These are phyloP conservation scores for Platycnemis pennipes DNA, from an alignment of 2,888 invertebrate genomes.

Conservation along the genomic window DNA sequence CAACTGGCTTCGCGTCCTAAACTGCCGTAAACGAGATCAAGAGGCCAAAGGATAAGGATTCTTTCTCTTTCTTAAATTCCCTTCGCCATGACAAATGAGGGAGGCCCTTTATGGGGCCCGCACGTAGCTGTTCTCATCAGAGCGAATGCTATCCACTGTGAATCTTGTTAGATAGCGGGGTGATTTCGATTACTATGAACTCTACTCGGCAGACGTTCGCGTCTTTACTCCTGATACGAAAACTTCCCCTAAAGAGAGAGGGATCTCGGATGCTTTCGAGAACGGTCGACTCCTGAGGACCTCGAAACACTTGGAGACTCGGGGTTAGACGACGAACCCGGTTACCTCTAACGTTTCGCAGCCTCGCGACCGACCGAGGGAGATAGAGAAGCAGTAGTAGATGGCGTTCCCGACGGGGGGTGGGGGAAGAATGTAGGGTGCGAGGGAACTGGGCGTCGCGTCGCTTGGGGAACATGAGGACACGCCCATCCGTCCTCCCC, in stretches of 20 bases:
- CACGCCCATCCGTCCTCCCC: conserved; percentile 30
- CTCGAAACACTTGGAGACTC: background rate
- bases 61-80: background rate
- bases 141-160: too few relatives aligned
- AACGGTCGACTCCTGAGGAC: background rate
- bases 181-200: too few relatives aligned
- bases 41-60: background rate
- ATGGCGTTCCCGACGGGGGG: conserved; percentile 51
- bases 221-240: background rate
- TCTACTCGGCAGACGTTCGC: too few relatives aligned
- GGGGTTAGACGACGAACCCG: background rate
- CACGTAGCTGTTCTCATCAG: background rate
- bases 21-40: background rate
- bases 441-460: conserved; percentile 54
- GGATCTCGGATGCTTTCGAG: background rate
- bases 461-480: background rate
- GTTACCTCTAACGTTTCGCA: conserved; percentile 42
- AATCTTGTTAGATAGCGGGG: too few relatives aligned
- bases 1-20: background rate
- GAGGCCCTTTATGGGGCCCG: background rate
- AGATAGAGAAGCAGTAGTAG: conserved; percentile 26
- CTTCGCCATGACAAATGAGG: background rate
- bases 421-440: conserved; percentile 54
- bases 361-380: conserved; percentile 14
- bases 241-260: background rate